Evolutionary conservation across 2,888 invertebrate species (phyloP).

Genomic region (Liodrosophila aerea): DNA sequence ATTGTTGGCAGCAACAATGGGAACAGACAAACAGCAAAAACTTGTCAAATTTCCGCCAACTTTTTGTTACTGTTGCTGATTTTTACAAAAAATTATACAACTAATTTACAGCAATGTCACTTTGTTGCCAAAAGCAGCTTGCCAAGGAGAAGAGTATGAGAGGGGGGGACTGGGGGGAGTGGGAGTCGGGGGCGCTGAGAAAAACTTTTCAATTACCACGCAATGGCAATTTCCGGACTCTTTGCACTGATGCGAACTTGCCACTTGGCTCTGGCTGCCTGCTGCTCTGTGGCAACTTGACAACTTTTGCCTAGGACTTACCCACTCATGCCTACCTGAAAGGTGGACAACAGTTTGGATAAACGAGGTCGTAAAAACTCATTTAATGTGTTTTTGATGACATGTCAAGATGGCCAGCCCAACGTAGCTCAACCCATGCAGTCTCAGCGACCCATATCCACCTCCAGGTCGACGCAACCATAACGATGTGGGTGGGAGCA

Average conservation of each 20-base stretch:
- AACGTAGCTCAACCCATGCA: not conserved
- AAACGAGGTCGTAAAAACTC: slow-evolving; percentile 71
- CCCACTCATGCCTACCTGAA: slow-evolving; percentile 28
- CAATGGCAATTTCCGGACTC: slow-evolving; percentile 60
- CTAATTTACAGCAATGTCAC: slow-evolving; percentile 56
- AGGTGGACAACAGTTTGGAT: slow-evolving; percentile 73
- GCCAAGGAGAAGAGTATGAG: slow-evolving; percentile 2
- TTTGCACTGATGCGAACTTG: slow-evolving; percentile 24
- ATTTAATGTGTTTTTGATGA: slow-evolving; percentile 78
- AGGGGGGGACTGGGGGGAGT: no score
- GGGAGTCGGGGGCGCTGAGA: not conserved
- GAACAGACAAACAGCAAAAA: slow-evolving; percentile 27
- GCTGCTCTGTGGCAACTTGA: not conserved
- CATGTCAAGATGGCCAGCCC: slow-evolving; percentile 63
- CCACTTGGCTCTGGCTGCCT: not conserved
- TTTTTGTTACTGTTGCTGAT: slow-evolving; percentile 36
- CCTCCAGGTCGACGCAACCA: slow-evolving; percentile 11
- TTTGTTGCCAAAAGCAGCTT: slow-evolving; percentile 42
- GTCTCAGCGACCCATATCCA: slow-evolving; percentile 3
- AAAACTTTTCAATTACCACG: slow-evolving; percentile 62
- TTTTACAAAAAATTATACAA: slow-evolving; percentile 49
- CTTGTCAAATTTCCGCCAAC: slow-evolving; percentile 51
- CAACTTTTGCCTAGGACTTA: slow-evolving; percentile 23
- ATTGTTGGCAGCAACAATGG: slow-evolving; percentile 24
- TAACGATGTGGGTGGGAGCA: slow-evolving; percentile 29